phyloP scores from a whole-genome alignment of 2,797 vertebrate genomes.

The Tadarida brasiliensis region DNA sequence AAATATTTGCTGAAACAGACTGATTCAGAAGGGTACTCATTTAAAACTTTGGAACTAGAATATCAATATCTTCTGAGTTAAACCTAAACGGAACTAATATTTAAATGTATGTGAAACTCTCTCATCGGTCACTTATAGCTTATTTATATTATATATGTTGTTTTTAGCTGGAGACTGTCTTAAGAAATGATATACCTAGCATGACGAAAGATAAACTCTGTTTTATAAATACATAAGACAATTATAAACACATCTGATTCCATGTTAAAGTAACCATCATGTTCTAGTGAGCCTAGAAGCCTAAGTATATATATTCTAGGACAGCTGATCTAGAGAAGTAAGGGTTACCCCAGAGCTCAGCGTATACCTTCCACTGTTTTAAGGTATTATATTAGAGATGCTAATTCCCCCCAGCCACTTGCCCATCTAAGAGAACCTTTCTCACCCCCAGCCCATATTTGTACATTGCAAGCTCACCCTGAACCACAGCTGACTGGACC shows the following conservation, averaged over 20 bases:
- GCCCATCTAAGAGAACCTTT: neutral
- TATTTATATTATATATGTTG: neutral
- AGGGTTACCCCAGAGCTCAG: neutral
- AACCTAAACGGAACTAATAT: conserved; percentile 37
- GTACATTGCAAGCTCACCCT: neutral
- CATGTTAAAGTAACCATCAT: neutral
- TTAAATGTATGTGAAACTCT: conserved; percentile 30
- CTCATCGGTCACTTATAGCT: neutral
- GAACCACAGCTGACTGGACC: neutral
- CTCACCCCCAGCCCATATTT: neutral
- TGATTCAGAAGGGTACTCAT: neutral
- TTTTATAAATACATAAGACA: neutral
- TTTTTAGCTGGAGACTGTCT: conserved; percentile 12
- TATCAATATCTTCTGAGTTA: conserved; percentile 27
- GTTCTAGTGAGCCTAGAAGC: conserved; percentile 23
- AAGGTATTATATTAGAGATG: neutral
- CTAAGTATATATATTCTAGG: neutral
- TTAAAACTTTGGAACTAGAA: conserved; percentile 29
- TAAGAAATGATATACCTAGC: neutral
- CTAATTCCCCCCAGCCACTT: neutral
- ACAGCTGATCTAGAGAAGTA: neutral
- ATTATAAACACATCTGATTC: neutral
- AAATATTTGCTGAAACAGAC: conserved; percentile 36
- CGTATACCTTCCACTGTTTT: neutral
- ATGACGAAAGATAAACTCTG: conserved; percentile 7